Conservation (phyloP, 2,797 vertebrate species). For the Sarcophilus harrisii region DNA sequence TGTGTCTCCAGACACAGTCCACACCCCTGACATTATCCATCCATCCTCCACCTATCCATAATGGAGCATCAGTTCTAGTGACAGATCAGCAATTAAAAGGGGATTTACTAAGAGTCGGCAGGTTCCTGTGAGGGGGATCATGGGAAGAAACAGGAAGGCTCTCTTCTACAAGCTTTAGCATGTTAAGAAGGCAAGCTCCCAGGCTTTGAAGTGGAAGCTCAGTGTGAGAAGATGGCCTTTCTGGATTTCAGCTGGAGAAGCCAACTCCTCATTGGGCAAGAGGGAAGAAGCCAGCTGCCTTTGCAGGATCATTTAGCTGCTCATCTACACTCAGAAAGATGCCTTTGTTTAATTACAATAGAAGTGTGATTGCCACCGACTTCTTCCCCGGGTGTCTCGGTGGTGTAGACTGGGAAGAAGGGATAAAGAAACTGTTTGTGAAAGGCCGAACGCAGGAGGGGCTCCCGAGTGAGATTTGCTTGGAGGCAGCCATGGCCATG, state of each 20-base stretch:
- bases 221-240: slow-evolving; percentile 36
- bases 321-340: slow-evolving; percentile 16
- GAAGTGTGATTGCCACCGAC: slow-evolving; percentile 59
- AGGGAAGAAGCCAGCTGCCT: slow-evolving; percentile 56
- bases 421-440: slow-evolving; percentile 49
- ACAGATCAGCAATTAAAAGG: background rate
- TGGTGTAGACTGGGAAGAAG: slow-evolving; percentile 40
- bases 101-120: background rate
- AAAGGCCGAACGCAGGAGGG: slow-evolving; percentile 15
- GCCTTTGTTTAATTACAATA: slow-evolving; percentile 59
- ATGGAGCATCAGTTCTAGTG: background rate
- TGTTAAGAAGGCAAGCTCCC: slow-evolving; percentile 17
- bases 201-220: slow-evolving; percentile 56
- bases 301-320: slow-evolving; percentile 68
- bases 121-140: slow-evolving; percentile 32
- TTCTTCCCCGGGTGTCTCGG: slow-evolving; percentile 22
- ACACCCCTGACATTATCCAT: background rate
- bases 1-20: background rate
- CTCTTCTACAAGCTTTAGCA: slow-evolving; percentile 10
- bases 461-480: slow-evolving; percentile 59
- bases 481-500: slow-evolving; percentile 22
- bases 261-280: slow-evolving; percentile 56
- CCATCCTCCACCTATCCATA: background rate
- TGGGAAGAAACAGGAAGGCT: slow-evolving; percentile 44
- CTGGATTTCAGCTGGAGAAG: slow-evolving; percentile 49